Evolutionary conservation across 2,113 vertebrate species (phyloP).

Genomic region (Chaetops frenatus): DNA sequence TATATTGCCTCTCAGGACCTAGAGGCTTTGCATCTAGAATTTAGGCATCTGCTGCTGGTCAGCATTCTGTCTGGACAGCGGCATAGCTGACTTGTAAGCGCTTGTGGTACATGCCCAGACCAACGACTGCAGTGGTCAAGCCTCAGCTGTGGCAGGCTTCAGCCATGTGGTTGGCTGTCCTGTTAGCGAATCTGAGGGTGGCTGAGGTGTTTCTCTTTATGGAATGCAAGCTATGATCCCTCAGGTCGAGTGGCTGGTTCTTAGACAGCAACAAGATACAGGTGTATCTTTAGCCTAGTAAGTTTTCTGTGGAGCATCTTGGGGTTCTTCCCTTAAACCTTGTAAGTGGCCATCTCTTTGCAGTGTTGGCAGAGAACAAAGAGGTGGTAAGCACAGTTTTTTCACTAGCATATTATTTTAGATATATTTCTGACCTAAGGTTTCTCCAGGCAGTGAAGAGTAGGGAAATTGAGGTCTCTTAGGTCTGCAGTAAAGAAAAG

Average conservation of each 20-base stretch:
- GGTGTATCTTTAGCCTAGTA: not conserved
- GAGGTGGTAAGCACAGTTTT: not conserved
- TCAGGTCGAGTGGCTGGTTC: not conserved
- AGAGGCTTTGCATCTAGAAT: not conserved
- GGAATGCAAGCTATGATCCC: not conserved
- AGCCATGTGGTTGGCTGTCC: not conserved
- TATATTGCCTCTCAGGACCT: not conserved
- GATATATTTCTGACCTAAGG: not conserved
- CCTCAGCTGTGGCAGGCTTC: not conserved
- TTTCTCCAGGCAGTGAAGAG: not conserved
- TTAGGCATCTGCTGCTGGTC: not conserved
- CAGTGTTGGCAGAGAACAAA: not conserved
- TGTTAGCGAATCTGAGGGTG: not conserved
- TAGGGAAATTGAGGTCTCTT: rapidly evolving
- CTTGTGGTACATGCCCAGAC: not conserved
- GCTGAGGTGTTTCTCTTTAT: not conserved
- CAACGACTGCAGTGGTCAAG: not conserved
- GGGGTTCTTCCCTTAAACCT: not conserved
- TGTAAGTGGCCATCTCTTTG: not conserved
- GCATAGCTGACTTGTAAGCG: not conserved
- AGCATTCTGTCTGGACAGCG: not conserved
- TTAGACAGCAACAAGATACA: not conserved
- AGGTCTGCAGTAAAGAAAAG: not conserved
- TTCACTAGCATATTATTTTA: not conserved
- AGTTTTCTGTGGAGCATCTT: not conserved